Evolutionary conservation across 2,797 vertebrate genomes (phyloP).

Genomic region (Hozukius guyotensis): DNA sequence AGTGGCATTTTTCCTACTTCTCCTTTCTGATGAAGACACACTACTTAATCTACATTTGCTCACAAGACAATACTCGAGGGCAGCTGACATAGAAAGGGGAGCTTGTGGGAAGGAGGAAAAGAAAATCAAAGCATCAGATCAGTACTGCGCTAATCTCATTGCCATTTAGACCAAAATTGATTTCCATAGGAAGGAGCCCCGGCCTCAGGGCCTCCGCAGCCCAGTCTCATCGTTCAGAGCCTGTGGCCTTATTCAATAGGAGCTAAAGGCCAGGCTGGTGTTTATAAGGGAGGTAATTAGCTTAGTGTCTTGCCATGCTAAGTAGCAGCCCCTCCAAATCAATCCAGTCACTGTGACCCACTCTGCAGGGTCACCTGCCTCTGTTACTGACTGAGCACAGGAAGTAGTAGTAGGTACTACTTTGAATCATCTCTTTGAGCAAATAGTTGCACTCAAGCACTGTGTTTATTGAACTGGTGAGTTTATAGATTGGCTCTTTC

Average conservation of each 20-base stretch:
- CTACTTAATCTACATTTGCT: constrained; percentile 28
- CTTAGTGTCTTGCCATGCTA: constrained; percentile 64
- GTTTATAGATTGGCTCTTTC: neutral
- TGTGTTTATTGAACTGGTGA: neutral
- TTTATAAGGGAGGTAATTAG: constrained; percentile 74
- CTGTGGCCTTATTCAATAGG: constrained; percentile 61
- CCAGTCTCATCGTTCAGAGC: constrained; percentile 56
- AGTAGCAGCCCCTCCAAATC: constrained; percentile 61
- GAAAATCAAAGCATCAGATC: constrained; percentile 56
- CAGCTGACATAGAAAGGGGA: neutral
- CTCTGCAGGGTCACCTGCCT: constrained; percentile 32
- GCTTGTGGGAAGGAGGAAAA: neutral
- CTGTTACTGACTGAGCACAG: neutral
- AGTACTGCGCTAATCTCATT: constrained; percentile 61
- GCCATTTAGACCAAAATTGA: constrained; percentile 74
- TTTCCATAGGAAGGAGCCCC: constrained; percentile 71
- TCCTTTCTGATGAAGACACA: neutral
- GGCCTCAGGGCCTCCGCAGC: constrained; percentile 33
- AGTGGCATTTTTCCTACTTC: neutral
- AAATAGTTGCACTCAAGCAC: neutral
- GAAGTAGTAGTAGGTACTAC: neutral
- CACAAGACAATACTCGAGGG: constrained; percentile 2
- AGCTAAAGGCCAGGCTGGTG: constrained; percentile 67
- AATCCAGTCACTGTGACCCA: constrained; percentile 57
- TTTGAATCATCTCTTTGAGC: neutral